These are phyloP conservation scores for Diabrotica virgifera DNA, from an alignment of 1,140 invertebrate species.

Conservation along the genomic window DNA sequence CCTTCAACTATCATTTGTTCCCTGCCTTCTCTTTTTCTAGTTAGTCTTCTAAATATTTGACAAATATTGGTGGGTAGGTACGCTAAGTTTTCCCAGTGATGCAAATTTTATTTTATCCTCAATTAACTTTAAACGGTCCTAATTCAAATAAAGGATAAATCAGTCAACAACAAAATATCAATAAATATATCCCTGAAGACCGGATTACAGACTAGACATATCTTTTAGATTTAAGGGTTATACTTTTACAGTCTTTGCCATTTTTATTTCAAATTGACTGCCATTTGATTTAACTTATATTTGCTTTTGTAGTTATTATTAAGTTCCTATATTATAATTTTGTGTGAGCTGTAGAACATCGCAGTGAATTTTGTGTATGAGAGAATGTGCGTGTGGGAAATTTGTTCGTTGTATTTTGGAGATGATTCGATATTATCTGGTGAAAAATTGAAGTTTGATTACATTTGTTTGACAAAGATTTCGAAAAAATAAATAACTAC, in stretches of 20 bases:
- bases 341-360: constrained; percentile 36
- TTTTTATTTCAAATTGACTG: constrained; percentile 44
- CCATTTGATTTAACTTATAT: constrained; percentile 44
- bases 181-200: no score
- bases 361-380: constrained; percentile 27
- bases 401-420: constrained; percentile 7
- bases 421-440: background rate
- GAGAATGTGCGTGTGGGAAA: constrained; percentile 18
- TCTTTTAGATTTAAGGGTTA: constrained; percentile 19
- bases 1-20: no score
- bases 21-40: no score
- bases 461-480: constrained; percentile 20
- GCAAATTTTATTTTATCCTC: no score
- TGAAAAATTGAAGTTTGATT: constrained; percentile 1
- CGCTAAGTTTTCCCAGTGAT: no score
- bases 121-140: no score
- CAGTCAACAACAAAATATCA: no score
- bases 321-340: constrained; percentile 43
- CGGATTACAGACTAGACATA: no score
- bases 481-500: constrained; percentile 18
- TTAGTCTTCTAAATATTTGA: no score
- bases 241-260: constrained; percentile 36
- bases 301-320: constrained; percentile 39
- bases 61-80: no score
- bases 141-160: no score